phyloP scores from a whole-genome alignment of 2,113 vertebrate species.

The Malurus alboscapulatus region DNA sequence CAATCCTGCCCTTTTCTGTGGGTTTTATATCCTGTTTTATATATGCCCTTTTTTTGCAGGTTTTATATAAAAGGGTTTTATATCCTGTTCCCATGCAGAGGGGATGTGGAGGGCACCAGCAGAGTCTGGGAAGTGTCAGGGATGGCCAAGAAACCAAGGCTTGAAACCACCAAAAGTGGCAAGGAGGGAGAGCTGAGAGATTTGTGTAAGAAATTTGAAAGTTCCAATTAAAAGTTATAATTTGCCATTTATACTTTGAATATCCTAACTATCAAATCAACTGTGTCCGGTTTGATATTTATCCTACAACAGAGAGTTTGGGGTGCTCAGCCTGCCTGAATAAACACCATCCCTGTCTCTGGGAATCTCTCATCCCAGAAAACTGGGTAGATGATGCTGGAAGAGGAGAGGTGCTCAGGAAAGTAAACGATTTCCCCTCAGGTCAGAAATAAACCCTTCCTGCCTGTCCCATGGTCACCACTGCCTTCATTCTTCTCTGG shows the following conservation, averaged over 20 bases:
- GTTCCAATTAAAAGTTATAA: not conserved
- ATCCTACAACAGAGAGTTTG: not conserved
- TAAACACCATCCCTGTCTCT: not conserved
- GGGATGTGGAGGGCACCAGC: not conserved
- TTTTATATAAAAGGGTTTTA: not conserved
- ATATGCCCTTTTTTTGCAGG: no score
- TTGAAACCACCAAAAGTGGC: not conserved
- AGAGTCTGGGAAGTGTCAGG: not conserved
- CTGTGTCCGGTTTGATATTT: not conserved
- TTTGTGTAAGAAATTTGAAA: not conserved
- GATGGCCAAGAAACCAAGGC: not conserved
- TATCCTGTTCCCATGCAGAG: not conserved
- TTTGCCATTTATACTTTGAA: not conserved
- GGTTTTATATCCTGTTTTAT: not conserved
- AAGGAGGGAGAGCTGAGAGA: not conserved
- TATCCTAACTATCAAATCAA: not conserved
- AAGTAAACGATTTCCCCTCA: not conserved
- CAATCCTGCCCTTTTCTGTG: not conserved
- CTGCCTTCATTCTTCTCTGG: not conserved
- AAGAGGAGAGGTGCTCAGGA: not conserved
- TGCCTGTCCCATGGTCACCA: not conserved
- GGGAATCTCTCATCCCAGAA: not conserved
- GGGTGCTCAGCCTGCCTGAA: not conserved
- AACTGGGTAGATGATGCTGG: not conserved
- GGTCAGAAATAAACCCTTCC: not conserved